Evolutionary conservation across 1,140 invertebrate species (phyloP).

Genomic region (Magallana gigas): DNA sequence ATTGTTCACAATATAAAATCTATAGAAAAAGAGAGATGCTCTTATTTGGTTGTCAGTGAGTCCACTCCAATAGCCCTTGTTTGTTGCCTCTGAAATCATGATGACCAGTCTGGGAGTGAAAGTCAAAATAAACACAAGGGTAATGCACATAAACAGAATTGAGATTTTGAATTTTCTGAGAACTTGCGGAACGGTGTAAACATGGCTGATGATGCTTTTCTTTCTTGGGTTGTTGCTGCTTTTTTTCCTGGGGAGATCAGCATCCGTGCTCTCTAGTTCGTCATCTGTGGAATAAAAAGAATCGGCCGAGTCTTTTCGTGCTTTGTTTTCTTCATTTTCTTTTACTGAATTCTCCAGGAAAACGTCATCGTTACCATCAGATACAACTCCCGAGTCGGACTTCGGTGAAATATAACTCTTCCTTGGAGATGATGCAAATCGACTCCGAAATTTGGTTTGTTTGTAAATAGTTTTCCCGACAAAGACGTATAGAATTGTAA

Average conservation of each 20-base stretch:
- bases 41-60: background rate
- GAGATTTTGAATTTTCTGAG: constrained; percentile 13
- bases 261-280: background rate
- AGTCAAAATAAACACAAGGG: constrained; percentile 20
- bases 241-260: background rate
- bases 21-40: constrained; percentile 19
- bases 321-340: background rate
- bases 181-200: background rate
- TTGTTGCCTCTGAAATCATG: constrained; percentile 24
- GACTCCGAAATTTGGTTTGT: constrained; percentile 30
- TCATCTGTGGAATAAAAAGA: constrained; percentile 30
- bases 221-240: background rate
- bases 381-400: constrained; percentile 27
- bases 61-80: constrained; percentile 31
- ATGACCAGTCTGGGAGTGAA: constrained; percentile 40
- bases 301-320: background rate
- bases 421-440: background rate
- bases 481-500: constrained; percentile 10
- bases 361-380: constrained; percentile 26
- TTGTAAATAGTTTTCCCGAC: constrained; percentile 33
- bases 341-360: background rate
- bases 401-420: background rate
- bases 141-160: constrained; percentile 39
- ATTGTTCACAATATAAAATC: constrained; percentile 44
- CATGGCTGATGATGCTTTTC: background rate